These are phyloP conservation scores for Netelia fuscicornis DNA, from an alignment of 2,888 invertebrate species.

Conservation along the genomic window DNA sequence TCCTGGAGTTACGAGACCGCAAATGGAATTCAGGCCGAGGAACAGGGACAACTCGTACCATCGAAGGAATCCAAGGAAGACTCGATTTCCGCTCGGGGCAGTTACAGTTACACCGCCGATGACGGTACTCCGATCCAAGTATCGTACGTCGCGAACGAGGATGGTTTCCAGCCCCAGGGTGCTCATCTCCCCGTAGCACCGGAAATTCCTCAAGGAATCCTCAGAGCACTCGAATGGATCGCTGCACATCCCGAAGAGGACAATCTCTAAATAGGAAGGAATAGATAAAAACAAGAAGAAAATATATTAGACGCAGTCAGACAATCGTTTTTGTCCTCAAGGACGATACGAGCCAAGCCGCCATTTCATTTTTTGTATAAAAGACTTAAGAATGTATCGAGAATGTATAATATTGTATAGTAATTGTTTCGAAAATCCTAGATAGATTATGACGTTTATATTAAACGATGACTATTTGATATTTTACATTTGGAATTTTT, in stretches of 20 bases:
- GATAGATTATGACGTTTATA: conserved; percentile 39
- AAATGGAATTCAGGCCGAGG: conserved; percentile 75
- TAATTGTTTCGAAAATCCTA: not conserved
- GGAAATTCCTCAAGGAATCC: conserved; percentile 79
- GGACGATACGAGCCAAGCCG: conserved; percentile 24
- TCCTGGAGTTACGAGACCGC: conserved; percentile 84
- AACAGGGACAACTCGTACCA: conserved; percentile 60
- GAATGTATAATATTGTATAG: conserved; percentile 6
- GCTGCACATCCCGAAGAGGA: conserved; percentile 73
- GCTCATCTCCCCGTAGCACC: conserved; percentile 80
- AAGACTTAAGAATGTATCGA: not conserved
- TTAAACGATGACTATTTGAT: conserved; percentile 50
- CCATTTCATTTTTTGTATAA: not conserved
- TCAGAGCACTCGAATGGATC: conserved; percentile 79
- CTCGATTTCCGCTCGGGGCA: conserved; percentile 75
- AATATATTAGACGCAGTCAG: conserved; percentile 15
- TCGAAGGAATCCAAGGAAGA: conserved; percentile 53
- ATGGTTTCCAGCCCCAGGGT: conserved; percentile 80
- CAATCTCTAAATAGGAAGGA: conserved; percentile 62
- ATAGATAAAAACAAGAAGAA: not conserved
- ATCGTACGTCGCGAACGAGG: conserved; percentile 80
- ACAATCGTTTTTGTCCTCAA: conserved; percentile 30
- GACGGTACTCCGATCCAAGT: conserved; percentile 78
- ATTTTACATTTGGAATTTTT: not conserved
- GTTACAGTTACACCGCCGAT: conserved; percentile 78